Evolutionary conservation across 2,888 invertebrate genomes (phyloP).

Genomic region (Caenorhabditis panamensis): DNA sequence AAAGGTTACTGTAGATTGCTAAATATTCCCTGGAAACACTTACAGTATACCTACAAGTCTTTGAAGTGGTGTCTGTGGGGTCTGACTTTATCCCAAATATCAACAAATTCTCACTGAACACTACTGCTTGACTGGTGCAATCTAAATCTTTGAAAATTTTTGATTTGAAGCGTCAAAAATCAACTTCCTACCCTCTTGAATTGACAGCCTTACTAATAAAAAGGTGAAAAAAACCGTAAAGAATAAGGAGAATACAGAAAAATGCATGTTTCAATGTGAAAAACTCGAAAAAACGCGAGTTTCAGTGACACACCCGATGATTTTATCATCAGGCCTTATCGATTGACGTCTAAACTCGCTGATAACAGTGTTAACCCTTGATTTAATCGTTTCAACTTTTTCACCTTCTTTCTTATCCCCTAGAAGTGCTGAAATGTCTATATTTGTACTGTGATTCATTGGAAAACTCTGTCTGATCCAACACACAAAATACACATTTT

Average conservation of each 20-base stretch:
- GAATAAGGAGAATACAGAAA: background rate
- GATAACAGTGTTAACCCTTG: background rate
- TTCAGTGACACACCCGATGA: too few species aligned
- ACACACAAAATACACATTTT: too few species aligned
- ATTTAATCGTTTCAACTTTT: constrained; percentile 2
- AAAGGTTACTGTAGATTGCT: background rate
- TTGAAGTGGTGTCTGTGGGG: constrained; percentile 8
- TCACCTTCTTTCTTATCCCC: background rate
- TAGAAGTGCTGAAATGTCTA: background rate
- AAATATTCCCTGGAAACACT: background rate
- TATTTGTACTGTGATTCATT: background rate
- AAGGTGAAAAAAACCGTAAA: background rate
- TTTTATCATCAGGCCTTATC: too few species aligned
- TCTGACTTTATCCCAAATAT: background rate
- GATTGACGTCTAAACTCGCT: background rate
- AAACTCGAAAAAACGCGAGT: too few species aligned
- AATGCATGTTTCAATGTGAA: too few species aligned
- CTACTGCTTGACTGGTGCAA: constrained; percentile 36
- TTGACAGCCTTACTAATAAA: background rate
- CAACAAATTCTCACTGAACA: background rate
- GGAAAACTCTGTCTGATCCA: too few species aligned
- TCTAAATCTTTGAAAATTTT: constrained; percentile 10
- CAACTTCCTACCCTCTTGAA: background rate
- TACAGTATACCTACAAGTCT: constrained; percentile 6
- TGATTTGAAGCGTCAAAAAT: background rate